Conservation (phyloP, 2,888 invertebrate species). For the Lochmaea crataegi region DNA sequence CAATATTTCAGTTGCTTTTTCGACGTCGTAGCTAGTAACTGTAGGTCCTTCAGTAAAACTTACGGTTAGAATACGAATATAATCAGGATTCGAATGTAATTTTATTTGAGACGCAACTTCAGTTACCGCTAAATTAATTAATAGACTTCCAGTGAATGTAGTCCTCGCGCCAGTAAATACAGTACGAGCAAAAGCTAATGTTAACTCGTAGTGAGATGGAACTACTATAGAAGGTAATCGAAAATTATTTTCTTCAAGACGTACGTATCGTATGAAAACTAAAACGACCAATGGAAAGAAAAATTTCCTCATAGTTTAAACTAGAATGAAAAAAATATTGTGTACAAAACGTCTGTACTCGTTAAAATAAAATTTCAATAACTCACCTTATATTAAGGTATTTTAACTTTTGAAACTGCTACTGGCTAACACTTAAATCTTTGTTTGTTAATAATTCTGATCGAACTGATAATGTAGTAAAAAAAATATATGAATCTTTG, state of each 20-base stretch:
- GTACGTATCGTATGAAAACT: neutral
- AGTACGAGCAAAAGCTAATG: neutral
- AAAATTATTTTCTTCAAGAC: conserved; percentile 7
- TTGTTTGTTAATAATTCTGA: no score
- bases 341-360: neutral
- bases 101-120: conserved; percentile 16
- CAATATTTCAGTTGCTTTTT: conserved; percentile 37
- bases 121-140: conserved; percentile 25
- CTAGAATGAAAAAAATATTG: neutral
- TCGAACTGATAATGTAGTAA: no score
- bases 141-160: conserved; percentile 21
- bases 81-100: conserved; percentile 30
- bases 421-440: no score
- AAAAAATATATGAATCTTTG: no score
- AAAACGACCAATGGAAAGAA: neutral
- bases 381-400: no score
- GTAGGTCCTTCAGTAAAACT: conserved; percentile 15
- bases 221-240: conserved; percentile 23
- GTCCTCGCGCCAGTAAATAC: conserved; percentile 18
- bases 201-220: conserved; percentile 21
- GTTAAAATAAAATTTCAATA: no score
- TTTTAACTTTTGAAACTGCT: no score
- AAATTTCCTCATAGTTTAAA: neutral
- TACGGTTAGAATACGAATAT: conserved; percentile 8
- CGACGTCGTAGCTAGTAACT: conserved; percentile 11